phyloP scores from a whole-genome alignment of 2,888 invertebrate genomes.

The Bimastos eiseni region DNA sequence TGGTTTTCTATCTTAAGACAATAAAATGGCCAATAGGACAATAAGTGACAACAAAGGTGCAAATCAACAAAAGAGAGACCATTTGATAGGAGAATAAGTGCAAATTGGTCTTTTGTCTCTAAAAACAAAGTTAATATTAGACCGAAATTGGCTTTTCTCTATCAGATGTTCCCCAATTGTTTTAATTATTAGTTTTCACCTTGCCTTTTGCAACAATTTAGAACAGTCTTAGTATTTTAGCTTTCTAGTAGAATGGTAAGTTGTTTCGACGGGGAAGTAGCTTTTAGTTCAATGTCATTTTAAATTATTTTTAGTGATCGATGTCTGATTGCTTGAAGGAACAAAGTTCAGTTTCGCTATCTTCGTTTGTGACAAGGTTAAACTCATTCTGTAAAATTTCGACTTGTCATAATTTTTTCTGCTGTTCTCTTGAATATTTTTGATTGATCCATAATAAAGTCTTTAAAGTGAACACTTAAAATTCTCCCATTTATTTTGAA shows the following conservation, averaged over 20 bases:
- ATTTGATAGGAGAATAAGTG: background rate
- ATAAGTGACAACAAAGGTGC: background rate
- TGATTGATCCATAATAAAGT: background rate
- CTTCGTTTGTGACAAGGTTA: constrained; percentile 1
- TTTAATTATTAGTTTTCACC: background rate
- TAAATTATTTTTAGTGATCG: background rate
- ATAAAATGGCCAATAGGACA: no score
- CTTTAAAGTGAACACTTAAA: background rate
- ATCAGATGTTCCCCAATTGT: background rate
- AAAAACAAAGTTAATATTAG: background rate
- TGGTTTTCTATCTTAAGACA: no score
- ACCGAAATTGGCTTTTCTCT: background rate
- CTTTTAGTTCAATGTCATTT: constrained; percentile 2
- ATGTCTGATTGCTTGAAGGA: background rate
- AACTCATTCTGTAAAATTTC: background rate
- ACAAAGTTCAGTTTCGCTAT: background rate
- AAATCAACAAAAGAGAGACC: background rate
- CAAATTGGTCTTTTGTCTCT: background rate
- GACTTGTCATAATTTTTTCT: background rate
- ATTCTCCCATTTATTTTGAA: no score
- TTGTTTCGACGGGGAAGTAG: background rate
- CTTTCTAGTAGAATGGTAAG: background rate
- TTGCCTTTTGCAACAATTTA: background rate
- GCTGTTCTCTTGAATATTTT: constrained; percentile 13
- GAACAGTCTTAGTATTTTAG: background rate